Base-by-base conservation (phyloP, 2,113 vertebrate genomes). In the Polypterus senegalus region DNA sequence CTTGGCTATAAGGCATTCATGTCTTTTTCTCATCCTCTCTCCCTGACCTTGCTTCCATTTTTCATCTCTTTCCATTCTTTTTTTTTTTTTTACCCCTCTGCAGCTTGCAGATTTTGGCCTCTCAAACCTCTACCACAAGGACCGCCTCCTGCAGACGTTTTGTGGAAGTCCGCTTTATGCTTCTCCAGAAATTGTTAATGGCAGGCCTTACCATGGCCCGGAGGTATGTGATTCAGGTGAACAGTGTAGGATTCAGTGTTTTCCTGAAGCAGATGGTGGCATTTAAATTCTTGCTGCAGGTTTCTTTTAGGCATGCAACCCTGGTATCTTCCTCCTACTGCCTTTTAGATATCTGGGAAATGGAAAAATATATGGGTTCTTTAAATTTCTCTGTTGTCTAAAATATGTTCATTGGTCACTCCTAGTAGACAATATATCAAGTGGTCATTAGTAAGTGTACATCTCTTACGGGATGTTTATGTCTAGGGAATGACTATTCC, bases 41-140 rank as follows among this genome's bases (percentile, higher is more conserved):
- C 56, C 56, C 56, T 5, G 54, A 55, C 10, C 1, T 55, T 27
- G 10, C 54, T 27, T 10, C 9, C 10, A 9, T 4, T 3, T 3
- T 52, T 3, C 10, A 52, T 52, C 8, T 43, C 7, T 7, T 43
- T 3, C 43, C 7, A 27, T 27, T 7, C n/a, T 9, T 57, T 6
- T 7, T 7, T 9, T 57, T 6, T 7, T 7, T 9, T 59, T n/a
- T 57, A 73, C 77, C 44, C 67, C 3, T 68, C 66, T 79, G 56
- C 74, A 98, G 96, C 96, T 98, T 74, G 96, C 96, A 71, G 96
- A 98, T 77, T 98, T 98, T 63, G 96, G 96, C 51, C 87, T 98
- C 63, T 98, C 96, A 69, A 98, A 97, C 80, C 87, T 97, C 52
- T 98, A 96, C 77, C 91, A 97, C 65, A 97, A 95, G 71, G 96